Base-by-base conservation (phyloP, 2,113 vertebrate species). In the Halichoeres trimaculatus region DNA sequence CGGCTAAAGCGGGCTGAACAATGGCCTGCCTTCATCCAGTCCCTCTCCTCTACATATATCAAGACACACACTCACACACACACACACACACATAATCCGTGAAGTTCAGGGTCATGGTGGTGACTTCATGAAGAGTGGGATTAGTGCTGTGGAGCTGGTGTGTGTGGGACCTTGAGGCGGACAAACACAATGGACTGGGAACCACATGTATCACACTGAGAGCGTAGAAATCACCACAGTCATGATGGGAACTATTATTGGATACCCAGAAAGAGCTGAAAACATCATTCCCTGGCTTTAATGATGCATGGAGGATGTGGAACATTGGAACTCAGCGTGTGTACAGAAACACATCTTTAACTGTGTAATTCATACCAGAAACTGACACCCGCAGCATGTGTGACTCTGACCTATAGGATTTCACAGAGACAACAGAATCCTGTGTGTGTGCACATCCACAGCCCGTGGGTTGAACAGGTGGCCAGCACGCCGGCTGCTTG, bases 201-300 rank as follows among this genome's bases (percentile, higher is more conserved):
- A 77, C 59, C 54, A 53, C 64, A 74, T 40, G 7, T 54, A 77
- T 66, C 53, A 47, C 68, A 85, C 63, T 70, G 47, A 79, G 57
- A 43, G 65, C 48, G 26, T 8, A 45, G 11, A 55, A 48, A 73
- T 53, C 6, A 3, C 47, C 36, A 17, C 17, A 38, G 38, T 75
- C 68, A 76, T 85, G 61, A 84, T 81, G 76, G 65, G 69, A 89
- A 59, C 74, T 45, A 81, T 86, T 77, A 84, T 83, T 68, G 50
- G 45, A 74, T 74, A 22, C n/a, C 45, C 70, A 72, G 47, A 86
- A 73, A 83, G 64, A 81, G 67, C 58, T 24, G 57, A 80, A 87
- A 86, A 87, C 73, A 79, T 56, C 26, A 92, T 90, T 89, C 84
- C 85, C 50, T 68, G 51, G 71, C 85, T 88, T 70, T 84, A 91